These are phyloP conservation scores for Cephalopachus bancanus DNA, from an alignment of 2,797 vertebrate genomes.

Conservation along the genomic window DNA sequence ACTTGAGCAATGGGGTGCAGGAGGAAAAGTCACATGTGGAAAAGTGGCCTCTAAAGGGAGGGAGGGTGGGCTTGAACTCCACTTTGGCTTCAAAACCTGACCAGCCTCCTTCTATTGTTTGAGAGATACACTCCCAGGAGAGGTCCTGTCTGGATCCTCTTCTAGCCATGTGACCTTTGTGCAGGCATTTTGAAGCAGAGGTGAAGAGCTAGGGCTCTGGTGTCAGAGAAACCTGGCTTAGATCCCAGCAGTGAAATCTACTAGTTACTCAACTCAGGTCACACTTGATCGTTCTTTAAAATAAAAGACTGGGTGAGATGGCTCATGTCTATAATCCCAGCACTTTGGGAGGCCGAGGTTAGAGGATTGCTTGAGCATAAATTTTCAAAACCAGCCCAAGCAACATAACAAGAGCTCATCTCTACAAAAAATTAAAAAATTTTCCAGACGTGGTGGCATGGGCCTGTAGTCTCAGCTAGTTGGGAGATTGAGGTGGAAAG, in stretches of 20 bases:
- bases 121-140: neutral
- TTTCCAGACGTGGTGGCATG: too few species aligned
- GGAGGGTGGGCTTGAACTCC: neutral
- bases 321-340: too few species aligned
- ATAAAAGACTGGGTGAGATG: too few species aligned
- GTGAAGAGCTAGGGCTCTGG: neutral
- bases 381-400: too few species aligned
- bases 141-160: neutral
- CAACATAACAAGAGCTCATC: too few species aligned
- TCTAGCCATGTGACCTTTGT: neutral
- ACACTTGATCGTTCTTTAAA: conserved; percentile 28
- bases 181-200: neutral
- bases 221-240: neutral
- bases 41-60: neutral
- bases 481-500: too few species aligned
- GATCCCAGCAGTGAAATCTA: neutral
- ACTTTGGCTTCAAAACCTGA: neutral
- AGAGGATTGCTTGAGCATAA: too few species aligned
- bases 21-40: neutral
- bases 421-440: too few species aligned
- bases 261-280: neutral
- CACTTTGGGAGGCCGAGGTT: too few species aligned
- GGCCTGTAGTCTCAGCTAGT: too few species aligned
- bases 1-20: neutral
- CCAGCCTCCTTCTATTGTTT: neutral